Percentiles rank a stretch among this genome's conserved stretches.
phyloP scores from a whole-genome alignment of 92 coral and sea anemone genomes.

The Pocillopora grandis region DNA sequence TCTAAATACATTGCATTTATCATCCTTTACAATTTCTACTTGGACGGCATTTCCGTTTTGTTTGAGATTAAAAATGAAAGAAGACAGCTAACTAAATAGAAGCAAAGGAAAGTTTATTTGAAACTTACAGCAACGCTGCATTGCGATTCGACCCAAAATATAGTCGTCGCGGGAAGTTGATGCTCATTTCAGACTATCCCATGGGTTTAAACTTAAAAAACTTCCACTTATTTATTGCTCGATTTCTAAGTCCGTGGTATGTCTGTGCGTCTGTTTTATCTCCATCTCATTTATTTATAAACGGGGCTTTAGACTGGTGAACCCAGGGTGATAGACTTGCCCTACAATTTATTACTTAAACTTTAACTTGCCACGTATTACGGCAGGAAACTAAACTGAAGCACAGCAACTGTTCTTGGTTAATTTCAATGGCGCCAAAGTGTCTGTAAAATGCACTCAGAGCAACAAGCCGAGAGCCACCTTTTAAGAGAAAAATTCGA shows the following conservation, averaged over 20 bases:
- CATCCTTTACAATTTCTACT: conserved; percentile 1
- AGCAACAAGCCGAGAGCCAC: conserved; percentile 51
- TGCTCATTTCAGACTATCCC: background rate
- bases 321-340: background rate
- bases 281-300: background rate
- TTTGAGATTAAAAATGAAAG: background rate
- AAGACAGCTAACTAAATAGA: background rate
- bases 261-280: background rate
- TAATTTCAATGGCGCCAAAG: conserved; percentile 54
- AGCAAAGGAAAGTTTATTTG: background rate
- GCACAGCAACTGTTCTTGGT: conserved; percentile 18
- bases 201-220: background rate
- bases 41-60: conserved; percentile 7
- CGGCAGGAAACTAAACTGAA: background rate
- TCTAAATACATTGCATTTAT: background rate
- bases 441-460: conserved; percentile 52
- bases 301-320: background rate
- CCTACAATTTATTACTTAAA: conserved; percentile 3
- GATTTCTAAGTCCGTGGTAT: background rate
- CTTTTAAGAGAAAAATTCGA: conserved; percentile 9
- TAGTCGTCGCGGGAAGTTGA: background rate
- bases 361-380: background rate
- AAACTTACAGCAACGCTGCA: background rate
- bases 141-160: background rate
- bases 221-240: background rate